Percentiles rank a stretch among this genome's conserved stretches.
Conservation (phyloP, 1,140 invertebrate species). For the Acromyrmex charruanus region DNA sequence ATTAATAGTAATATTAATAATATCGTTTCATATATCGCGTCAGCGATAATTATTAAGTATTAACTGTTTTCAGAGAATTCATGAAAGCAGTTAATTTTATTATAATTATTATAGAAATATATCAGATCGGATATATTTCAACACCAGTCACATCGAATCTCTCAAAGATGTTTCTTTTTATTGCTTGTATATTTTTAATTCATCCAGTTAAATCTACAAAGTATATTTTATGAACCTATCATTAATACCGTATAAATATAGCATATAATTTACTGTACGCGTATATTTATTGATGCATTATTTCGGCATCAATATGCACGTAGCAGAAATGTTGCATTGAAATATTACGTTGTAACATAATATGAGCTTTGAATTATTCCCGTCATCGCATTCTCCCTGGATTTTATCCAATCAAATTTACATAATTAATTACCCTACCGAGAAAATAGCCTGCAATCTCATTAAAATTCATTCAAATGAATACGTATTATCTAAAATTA, state of each 20-base stretch:
- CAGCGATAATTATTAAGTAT: background rate
- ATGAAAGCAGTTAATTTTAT: background rate
- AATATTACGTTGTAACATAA: constrained; percentile 36
- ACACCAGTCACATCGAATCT: background rate
- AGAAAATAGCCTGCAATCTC: constrained; percentile 34
- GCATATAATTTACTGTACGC: background rate
- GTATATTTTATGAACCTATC: constrained; percentile 17
- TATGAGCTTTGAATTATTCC: constrained; percentile 46
- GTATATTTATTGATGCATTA: constrained; percentile 29
- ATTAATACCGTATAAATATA: background rate
- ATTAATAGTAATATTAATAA: constrained; percentile 22
- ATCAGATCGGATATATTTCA: constrained; percentile 8
- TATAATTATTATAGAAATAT: background rate
- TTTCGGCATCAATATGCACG: constrained; percentile 27
- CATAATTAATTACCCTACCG: constrained; percentile 52
- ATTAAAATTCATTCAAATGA: constrained; percentile 41
- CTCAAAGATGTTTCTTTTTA: background rate
- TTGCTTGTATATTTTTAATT: background rate
- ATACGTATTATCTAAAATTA: constrained; percentile 45
- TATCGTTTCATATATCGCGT: too few relatives aligned
- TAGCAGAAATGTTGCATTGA: constrained; percentile 1
- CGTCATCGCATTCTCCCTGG: constrained; percentile 4
- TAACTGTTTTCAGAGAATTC: background rate
- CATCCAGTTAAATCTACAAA: background rate
- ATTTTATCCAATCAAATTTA: constrained; percentile 46